Conservation (phyloP, 2,888 invertebrate genomes). For the Agonopterix arenella region DNA sequence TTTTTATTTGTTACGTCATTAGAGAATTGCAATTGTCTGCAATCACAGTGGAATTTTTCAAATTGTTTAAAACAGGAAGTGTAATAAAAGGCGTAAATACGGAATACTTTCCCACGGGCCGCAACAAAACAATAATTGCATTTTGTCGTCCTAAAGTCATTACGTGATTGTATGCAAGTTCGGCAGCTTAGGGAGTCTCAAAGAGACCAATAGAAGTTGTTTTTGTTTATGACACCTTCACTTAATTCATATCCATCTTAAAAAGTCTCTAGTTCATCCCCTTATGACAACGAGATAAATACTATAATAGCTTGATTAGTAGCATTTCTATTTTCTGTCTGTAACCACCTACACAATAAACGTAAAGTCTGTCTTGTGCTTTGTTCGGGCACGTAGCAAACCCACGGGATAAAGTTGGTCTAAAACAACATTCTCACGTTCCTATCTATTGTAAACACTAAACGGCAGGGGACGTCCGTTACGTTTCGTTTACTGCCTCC, state of each 20-base stretch:
- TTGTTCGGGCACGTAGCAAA: slow-evolving; percentile 60
- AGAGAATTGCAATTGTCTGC: too few relatives aligned
- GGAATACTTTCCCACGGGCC: slow-evolving; percentile 56
- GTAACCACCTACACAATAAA: slow-evolving; percentile 56
- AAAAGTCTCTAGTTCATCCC: too few relatives aligned
- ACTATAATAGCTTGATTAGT: slow-evolving; percentile 10
- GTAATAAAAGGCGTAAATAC: slow-evolving; percentile 16
- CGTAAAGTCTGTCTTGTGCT: slow-evolving; percentile 21
- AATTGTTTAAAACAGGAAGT: slow-evolving; percentile 8
- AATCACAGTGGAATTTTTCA: neutral
- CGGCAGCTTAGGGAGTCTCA: slow-evolving; percentile 53
- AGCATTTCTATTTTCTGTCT: slow-evolving; percentile 13
- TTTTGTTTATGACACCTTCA: slow-evolving; percentile 43
- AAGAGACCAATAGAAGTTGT: slow-evolving; percentile 32
- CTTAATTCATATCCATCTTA: too few relatives aligned
- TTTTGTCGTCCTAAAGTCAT: slow-evolving; percentile 55
- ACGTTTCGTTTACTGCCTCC: slow-evolving; percentile 58
- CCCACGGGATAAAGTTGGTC: slow-evolving; percentile 49
- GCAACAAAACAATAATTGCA: slow-evolving; percentile 55
- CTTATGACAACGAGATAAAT: slow-evolving; percentile 3
- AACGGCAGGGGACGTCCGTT: slow-evolving; percentile 50
- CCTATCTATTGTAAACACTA: slow-evolving; percentile 58
- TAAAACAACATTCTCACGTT: slow-evolving; percentile 68
- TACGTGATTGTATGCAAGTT: slow-evolving; percentile 68
- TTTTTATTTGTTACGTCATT: too few relatives aligned